These are phyloP conservation scores for Synanthedon myopaeformis DNA, from an alignment of 2,888 invertebrate species.

Conservation along the genomic window DNA sequence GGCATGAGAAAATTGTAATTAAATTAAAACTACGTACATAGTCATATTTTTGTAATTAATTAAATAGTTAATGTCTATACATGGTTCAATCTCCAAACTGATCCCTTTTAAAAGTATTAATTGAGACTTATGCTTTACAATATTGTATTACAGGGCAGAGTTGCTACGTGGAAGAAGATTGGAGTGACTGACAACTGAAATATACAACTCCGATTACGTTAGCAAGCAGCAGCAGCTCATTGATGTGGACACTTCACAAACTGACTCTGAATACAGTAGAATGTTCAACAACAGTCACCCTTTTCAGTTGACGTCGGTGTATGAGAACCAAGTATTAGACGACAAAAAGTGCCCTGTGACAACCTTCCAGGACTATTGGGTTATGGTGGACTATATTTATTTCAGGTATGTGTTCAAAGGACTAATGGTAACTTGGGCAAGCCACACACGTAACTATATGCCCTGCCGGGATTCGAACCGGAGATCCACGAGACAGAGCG, in stretches of 20 bases:
- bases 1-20: too few relatives aligned
- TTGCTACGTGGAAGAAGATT: slow-evolving; percentile 54
- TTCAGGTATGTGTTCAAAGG: too few relatives aligned
- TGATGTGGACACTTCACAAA: neutral
- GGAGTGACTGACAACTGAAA: slow-evolving; percentile 71
- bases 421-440: too few relatives aligned
- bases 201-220: slow-evolving; percentile 36
- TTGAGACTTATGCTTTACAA: neutral
- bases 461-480: too few relatives aligned
- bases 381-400: slow-evolving; percentile 93
- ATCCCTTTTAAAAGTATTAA: too few relatives aligned
- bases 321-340: slow-evolving; percentile 61
- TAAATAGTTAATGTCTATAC: too few relatives aligned
- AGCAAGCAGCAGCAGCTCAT: neutral
- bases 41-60: too few relatives aligned
- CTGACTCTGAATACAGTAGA: neutral
- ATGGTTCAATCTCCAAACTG: too few relatives aligned
- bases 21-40: too few relatives aligned
- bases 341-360: slow-evolving; percentile 73
- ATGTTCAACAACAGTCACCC: slow-evolving; percentile 75
- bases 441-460: too few relatives aligned
- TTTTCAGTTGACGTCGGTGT: slow-evolving; percentile 77
- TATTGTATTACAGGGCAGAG: slow-evolving; percentile 25
- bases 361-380: slow-evolving; percentile 81
- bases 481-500: too few relatives aligned